Evolutionary conservation across 2,888 invertebrate species (phyloP), one percentile per base, ranked within the genome.

Genomic region (Xanthia togata): DNA sequence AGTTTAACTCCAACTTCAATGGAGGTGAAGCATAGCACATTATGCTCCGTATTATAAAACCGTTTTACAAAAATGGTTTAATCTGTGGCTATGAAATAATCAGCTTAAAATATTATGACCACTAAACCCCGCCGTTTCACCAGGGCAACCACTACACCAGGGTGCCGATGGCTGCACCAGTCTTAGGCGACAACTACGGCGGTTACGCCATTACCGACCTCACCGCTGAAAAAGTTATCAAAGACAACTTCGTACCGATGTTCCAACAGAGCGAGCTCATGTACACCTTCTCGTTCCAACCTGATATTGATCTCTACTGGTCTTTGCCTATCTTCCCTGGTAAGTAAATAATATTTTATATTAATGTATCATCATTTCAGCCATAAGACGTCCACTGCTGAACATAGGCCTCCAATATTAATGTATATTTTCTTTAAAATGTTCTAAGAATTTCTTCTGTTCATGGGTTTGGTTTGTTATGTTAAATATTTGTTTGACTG

Each of bases 261-360:
- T 93, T 94, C 1, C 91, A 93, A 71, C 92, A 93, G 79, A 96
- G 96, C 86, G 95, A 96, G 82, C 93, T 96, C 0, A 92, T 90
- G 89, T 96, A 96, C 79, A 88, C 91, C n/a, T 95, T 96, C 90
- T 71, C 86, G 0, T 93, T 87, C 87, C 89, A 89, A n/a, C 93
- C 95, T 12, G 84, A 88, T 31, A 88, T 87, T 17, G 94, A 95
- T 14, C 90, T 95, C 8, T 96, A 93, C 85, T 96, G 96, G 96
- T 96, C 96, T 0, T 79, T 96, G 26, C 96, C 96, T 3, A 91
- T 92, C 17, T 94, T 96, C 89, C 94, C 96, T 87, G 96, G 96
- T 96, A 89, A 76, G 87, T 80, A 47, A 6, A 12, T 31, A 17
- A 59, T 65, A 53, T 57, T 35, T n/a, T n/a, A n/a, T n/a, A n/a